These are phyloP conservation scores for Coregonus clupeaformis DNA, from an alignment of 2,113 vertebrate genomes.

Conservation along the genomic window DNA sequence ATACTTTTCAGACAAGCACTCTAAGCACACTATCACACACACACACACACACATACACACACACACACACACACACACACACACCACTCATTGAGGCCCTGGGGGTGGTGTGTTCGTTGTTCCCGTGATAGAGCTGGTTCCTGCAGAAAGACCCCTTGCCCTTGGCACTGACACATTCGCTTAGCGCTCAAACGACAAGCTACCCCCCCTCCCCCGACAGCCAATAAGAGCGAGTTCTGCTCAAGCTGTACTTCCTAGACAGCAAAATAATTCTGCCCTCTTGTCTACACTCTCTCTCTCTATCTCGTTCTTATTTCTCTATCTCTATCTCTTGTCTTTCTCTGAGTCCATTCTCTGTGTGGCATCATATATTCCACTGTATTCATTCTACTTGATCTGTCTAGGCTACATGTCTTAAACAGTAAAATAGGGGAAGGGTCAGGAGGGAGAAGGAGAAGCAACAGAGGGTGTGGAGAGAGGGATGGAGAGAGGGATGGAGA, in stretches of 20 bases:
- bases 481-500: no score
- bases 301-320: neutral
- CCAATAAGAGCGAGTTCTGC: neutral
- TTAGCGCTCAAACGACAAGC: conserved; percentile 61
- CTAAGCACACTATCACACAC: neutral
- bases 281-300: neutral
- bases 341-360: neutral
- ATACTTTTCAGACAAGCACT: no score
- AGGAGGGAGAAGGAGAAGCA: no score
- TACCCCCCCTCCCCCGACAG: conserved; percentile 7
- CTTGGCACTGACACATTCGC: conserved; percentile 67
- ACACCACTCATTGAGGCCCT: conserved; percentile 17
- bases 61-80: conserved; percentile 20
- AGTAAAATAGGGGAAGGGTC: no score
- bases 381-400: neutral
- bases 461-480: no score
- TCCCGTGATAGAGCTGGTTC: conserved; percentile 65
- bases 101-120: conserved; percentile 49
- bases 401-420: no score
- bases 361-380: no score
- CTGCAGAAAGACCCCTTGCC: conserved; percentile 54
- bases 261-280: neutral
- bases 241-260: conserved; percentile 1
- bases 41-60: conserved; percentile 20
- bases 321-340: neutral